Base-by-base conservation (phyloP, 2,113 vertebrate species). In the Axis porcinus region DNA sequence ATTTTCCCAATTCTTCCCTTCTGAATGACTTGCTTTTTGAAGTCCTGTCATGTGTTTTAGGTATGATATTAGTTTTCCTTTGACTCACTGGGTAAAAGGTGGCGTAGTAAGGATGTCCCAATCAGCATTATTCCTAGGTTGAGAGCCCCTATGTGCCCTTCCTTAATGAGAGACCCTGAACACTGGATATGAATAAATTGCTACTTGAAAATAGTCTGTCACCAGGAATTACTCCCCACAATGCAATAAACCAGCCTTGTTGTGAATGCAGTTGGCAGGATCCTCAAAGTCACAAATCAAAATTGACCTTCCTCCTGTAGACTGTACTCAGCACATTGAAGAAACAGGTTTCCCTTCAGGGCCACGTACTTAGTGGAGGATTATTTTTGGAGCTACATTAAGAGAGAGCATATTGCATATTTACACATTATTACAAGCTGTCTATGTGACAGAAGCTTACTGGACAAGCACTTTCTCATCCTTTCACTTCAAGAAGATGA, bases 161-260 rank as follows among this genome's bases (percentile, higher is more conserved):
- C 47, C 84, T 97, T 97, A 97, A 94, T 86, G 70, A 98, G 87
- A 96, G 81, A 97, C 36, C 52, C 74, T 96, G 58, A 88, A 50
- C 40, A 57, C 81, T 91, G 85, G 45, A 45, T 96, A 67, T 90
- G 90, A 97, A 98, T 95, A 97, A 96, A 96, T 92, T 47, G 86
- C 54, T 94, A 55, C 95, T 98, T 97, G 97, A 97, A 97, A 98
- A 96, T 93, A 96, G 50, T 95, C 91, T 97, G 76, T 94, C 97
- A 95, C 60, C 43, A 94, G 91, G 81, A 97, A 95, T 97, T 90
- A 97, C 50, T 97, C 57, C 50, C 36, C 45, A 21, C 21, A 60
- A 78, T 86, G 79, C 74, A 97, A 55, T 97, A 95, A 85, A 47
- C 52, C n/a, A 87, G 47, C 0, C 60, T 96, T 95, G 67, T 95